Evolutionary conservation across 2,113 vertebrate species (phyloP), one percentile per base, ranked within the genome.

Genomic region (Phyllostomus discolor): DNA sequence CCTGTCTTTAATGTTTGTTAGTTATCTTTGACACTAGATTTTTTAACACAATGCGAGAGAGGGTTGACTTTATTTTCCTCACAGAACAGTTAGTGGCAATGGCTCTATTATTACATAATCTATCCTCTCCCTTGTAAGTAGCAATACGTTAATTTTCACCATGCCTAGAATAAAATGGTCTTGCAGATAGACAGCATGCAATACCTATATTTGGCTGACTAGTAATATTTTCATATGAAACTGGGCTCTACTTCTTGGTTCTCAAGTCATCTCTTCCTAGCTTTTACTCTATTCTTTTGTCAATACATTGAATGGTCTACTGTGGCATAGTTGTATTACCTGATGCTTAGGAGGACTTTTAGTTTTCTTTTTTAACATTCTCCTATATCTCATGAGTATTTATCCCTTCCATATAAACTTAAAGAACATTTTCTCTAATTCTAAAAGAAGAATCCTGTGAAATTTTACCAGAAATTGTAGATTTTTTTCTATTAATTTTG

Each of bases 351-450:
- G 54, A 91, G 54, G n/a, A 72, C 28, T 69, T 83, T 67, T 59
- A 31, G 19, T 89, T 94, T 94, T 52, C 72, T 79, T 79, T 62
- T 52, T 24, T 46, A 70, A 50, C 41, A 76, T 89, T 92, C 20
- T 89, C 33, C 16, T 88, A 26, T 59, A 38, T n/a, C 67, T 62
- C 33, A 15, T 35, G 46, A 87, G 7, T 52, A 52, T 67, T 86
- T 88, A 85, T 92, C 20, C 20, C 28, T 93, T 78, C 41, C 57
- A 66, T 72, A 43, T 59, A 93, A 84, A 93, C 5, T 87, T 22
- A n/a, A 81, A 93, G 15, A n/a, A 67, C 16, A 79, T 93, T 82
- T 90, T 92, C 69, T 79, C 72, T 17, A 94, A 38, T 41, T 90
- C 50, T 93, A 87, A 95, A 83, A 72, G 31, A 80, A 79, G 93